Conservation (phyloP, 1,140 invertebrate genomes). For the Drosophila kohkoa region DNA sequence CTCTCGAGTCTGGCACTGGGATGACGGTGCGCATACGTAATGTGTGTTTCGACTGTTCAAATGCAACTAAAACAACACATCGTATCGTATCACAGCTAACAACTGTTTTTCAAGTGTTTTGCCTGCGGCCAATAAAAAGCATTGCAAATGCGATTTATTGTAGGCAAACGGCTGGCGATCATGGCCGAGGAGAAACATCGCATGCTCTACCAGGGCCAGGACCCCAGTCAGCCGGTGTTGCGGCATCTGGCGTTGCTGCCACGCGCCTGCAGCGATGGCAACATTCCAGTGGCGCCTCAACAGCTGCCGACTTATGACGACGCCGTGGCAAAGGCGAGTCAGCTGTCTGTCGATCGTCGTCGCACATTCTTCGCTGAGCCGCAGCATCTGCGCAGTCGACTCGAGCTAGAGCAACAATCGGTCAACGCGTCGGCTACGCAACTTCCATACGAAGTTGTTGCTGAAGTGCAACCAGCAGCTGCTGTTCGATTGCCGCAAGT, state of each 20-base stretch:
- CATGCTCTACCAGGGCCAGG: constrained; percentile 61
- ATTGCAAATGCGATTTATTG: neutral
- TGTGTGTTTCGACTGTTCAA: neutral
- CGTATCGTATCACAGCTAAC: constrained; percentile 22
- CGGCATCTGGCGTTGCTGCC: constrained; percentile 1
- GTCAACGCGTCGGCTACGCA: neutral
- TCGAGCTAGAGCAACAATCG: neutral
- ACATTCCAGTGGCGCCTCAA: neutral
- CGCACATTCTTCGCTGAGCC: constrained; percentile 38
- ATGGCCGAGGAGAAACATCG: constrained; percentile 64
- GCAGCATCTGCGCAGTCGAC: constrained; percentile 9
- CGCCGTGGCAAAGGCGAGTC: constrained; percentile 21
- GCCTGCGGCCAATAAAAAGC: constrained; percentile 12
- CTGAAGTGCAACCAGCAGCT: neutral
- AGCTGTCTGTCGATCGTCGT: constrained; percentile 4
- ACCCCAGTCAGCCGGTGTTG: constrained; percentile 32
- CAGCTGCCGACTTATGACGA: constrained; percentile 55
- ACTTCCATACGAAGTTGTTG: too few species aligned
- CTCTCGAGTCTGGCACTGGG: neutral
- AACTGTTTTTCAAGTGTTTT: constrained; percentile 50
- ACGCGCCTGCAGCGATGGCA: constrained; percentile 1
- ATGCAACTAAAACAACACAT: constrained; percentile 19
- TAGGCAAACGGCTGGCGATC: constrained; percentile 34
- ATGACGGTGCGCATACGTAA: constrained; percentile 30
- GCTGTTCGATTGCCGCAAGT: constrained; percentile 10